Evolutionary conservation across 2,113 vertebrate species (phyloP), one percentile per base, ranked within the genome.

Genomic region (Haemorhous mexicanus): DNA sequence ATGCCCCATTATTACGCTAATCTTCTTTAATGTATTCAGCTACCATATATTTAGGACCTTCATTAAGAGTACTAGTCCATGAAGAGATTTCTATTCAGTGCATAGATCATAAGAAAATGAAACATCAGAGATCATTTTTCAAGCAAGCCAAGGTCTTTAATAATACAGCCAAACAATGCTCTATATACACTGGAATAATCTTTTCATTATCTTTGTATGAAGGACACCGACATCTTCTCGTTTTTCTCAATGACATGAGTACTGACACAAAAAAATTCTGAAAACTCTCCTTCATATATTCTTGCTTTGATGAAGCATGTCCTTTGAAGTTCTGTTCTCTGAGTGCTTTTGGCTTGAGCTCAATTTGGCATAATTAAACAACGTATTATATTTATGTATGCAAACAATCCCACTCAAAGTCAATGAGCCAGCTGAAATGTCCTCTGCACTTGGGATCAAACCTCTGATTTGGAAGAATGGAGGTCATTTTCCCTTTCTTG

Each of bases 41-140:
- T n/a, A 39, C 47, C 70, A 59, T 76, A 49, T 74, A 28, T 19
- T 12, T 62, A 78, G 67, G 50, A 94, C 62, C 55, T 95, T 74
- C 83, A 75, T 89, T 95, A 96, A 94, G 86, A 93, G 74, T 89
- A 96, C 76, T 68, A 82, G 85, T 49, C 94, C 82, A 39, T 95
- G 85, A 95, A 96, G 61, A 63, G 52, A 79, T 94, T 96, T 94
- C 76, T 93, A 55, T 55, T 97, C 92, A 96, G 47, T 52, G 61
- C 32, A 96, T 90, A 96, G 72, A 94, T 97, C 96, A 91, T 80
- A 87, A 84, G 82, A 82, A 61, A 97, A 97, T 93, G 73, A 93
- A 92, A 56, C 85, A 35, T 70, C 80, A 83, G 52, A 55, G 68
- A 73, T 70, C 46, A 94, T 96, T 95, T 97, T 96, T 96, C 86